Percentiles rank a stretch among this genome's conserved stretches.
phyloP scores from a whole-genome alignment of 2,888 invertebrate genomes.

The Belgica antarctica region DNA sequence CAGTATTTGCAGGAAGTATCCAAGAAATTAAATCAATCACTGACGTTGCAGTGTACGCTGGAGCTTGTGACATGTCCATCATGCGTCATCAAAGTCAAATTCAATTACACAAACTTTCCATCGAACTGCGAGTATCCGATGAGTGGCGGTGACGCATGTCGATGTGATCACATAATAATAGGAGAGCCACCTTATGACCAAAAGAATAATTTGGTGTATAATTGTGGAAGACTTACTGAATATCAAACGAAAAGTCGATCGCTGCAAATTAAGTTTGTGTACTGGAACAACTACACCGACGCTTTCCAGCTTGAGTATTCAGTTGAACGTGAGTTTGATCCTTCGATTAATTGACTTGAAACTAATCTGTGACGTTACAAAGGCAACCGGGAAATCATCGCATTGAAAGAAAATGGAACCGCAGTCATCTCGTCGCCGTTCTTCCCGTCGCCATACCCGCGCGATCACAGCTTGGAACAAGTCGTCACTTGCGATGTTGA shows the following conservation, averaged over 20 bases:
- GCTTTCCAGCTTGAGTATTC: slow-evolving; percentile 65
- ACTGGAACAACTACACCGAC: slow-evolving; percentile 60
- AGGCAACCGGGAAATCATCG: slow-evolving; percentile 61
- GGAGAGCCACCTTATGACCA: slow-evolving; percentile 65
- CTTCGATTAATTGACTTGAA: neutral
- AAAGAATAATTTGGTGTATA: slow-evolving; percentile 60
- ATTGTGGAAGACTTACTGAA: slow-evolving; percentile 59
- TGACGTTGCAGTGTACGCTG: slow-evolving; percentile 58
- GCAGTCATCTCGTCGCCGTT: slow-evolving; percentile 63
- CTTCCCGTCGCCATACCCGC: slow-evolving; percentile 66
- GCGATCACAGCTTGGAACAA: slow-evolving; percentile 66
- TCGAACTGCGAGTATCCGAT: slow-evolving; percentile 49
- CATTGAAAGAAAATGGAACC: slow-evolving; percentile 52
- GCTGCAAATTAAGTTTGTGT: slow-evolving; percentile 61
- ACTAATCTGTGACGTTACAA: no score
- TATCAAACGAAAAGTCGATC: slow-evolving; percentile 64
- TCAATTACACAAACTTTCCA: slow-evolving; percentile 53
- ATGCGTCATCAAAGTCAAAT: slow-evolving; percentile 61
- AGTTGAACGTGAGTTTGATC: slow-evolving; percentile 60
- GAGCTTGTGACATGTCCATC: slow-evolving; percentile 70
- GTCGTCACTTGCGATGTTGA: slow-evolving; percentile 61
- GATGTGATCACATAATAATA: slow-evolving; percentile 65
- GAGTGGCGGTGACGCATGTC: slow-evolving; percentile 47
- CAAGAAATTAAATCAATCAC: slow-evolving; percentile 15
- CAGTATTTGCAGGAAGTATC: slow-evolving; percentile 29